phyloP scores from a whole-genome alignment of 2,113 vertebrate species.

The Saguinus imperator region DNA sequence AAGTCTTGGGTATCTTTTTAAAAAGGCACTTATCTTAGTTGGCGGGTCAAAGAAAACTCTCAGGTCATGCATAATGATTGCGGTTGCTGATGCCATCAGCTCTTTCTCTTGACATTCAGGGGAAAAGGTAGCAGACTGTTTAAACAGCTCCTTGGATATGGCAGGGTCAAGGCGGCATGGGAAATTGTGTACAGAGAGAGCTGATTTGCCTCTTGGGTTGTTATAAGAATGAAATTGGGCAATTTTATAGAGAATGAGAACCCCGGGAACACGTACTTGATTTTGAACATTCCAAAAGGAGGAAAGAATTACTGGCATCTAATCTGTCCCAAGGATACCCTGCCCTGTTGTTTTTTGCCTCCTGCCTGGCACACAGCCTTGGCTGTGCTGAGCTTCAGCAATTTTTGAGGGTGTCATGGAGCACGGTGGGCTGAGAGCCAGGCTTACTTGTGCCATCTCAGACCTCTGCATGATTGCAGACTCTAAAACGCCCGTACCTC shows the following conservation, averaged over 20 bases:
- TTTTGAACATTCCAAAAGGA: neutral
- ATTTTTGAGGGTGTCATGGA: neutral
- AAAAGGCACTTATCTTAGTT: conserved; percentile 7
- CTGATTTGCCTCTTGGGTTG: neutral
- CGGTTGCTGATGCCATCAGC: neutral
- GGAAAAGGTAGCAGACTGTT: neutral
- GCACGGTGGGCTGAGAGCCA: neutral
- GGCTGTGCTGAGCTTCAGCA: too few relatives aligned
- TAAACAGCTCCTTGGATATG: too few relatives aligned
- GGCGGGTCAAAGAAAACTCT: neutral
- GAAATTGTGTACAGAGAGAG: neutral
- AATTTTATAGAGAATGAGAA: neutral
- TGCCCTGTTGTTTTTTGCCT: neutral
- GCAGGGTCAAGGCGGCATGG: neutral
- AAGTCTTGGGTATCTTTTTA: conserved; percentile 54
- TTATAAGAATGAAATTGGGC: neutral
- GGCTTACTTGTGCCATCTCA: neutral
- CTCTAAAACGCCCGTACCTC: neutral
- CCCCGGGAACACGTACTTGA: neutral
- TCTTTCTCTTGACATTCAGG: neutral
- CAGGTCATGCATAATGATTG: neutral
- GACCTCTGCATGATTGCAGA: neutral
- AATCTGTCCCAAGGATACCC: neutral
- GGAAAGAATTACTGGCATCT: neutral
- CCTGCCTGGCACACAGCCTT: neutral